These are phyloP conservation scores for Agrilus planipennis DNA, from an alignment of 1,140 invertebrate species.

Conservation along the genomic window DNA sequence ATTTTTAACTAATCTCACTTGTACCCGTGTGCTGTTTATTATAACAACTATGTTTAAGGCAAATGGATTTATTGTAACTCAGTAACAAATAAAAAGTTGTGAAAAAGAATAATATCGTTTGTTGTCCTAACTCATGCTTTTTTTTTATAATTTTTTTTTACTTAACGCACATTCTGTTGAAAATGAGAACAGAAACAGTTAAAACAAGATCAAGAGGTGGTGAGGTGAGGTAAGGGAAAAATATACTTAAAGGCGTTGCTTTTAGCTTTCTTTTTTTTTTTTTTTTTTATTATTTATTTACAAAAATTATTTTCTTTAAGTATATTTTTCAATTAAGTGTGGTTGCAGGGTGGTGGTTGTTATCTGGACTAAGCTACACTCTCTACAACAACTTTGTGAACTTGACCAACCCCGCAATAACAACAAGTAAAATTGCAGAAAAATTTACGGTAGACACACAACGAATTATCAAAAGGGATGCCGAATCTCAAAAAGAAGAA, in stretches of 20 bases:
- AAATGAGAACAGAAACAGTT: too few relatives aligned
- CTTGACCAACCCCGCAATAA: background rate
- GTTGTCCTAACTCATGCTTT: too few relatives aligned
- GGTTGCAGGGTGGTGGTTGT: constrained; percentile 12
- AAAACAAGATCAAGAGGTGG: constrained; percentile 15
- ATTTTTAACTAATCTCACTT: too few relatives aligned
- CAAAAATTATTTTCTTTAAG: constrained; percentile 10
- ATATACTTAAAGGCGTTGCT: constrained; percentile 9
- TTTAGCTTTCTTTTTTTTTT: background rate
- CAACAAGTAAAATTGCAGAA: background rate
- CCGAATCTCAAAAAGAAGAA: too few relatives aligned
- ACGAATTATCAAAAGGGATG: too few relatives aligned
- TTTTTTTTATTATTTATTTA: background rate
- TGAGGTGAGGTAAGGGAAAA: constrained; percentile 16
- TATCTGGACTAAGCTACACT: constrained; percentile 6
- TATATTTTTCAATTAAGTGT: constrained; percentile 9
- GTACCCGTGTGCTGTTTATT: too few relatives aligned
- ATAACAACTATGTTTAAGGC: too few relatives aligned
- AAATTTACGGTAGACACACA: background rate
- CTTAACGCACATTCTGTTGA: too few relatives aligned
- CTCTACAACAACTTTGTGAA: background rate
- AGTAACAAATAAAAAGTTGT: too few relatives aligned
- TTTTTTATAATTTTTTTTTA: too few relatives aligned
- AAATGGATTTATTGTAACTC: too few relatives aligned
- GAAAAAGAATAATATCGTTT: too few relatives aligned